Evolutionary conservation across 2,797 vertebrate species (phyloP).

Genomic region (Chloroceryle amazona): DNA sequence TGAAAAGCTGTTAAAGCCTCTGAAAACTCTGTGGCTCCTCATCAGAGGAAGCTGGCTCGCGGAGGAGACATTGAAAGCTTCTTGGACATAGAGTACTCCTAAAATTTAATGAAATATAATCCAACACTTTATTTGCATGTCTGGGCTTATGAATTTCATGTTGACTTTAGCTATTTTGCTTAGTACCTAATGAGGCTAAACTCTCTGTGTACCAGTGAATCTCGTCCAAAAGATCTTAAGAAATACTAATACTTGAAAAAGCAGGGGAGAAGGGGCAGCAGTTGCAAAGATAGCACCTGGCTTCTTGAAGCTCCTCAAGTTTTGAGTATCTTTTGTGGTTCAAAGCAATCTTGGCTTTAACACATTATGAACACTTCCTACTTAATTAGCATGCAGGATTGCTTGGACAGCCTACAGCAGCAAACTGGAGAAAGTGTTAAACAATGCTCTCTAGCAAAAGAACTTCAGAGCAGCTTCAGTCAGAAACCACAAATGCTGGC

Average conservation of each 20-base stretch:
- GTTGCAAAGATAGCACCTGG: not conserved
- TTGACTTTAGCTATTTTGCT: not conserved
- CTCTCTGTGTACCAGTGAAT: not conserved
- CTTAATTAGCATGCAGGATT: not conserved
- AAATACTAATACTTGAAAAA: not conserved
- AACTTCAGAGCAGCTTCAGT: not conserved
- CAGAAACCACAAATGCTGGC: not conserved
- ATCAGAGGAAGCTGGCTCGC: not conserved
- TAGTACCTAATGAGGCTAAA: not conserved
- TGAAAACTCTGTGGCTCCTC: not conserved
- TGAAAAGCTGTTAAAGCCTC: not conserved
- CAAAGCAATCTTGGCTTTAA: not conserved
- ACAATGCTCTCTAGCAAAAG: not conserved
- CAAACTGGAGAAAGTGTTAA: not conserved
- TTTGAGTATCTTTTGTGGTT: not conserved
- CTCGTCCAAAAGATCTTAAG: not conserved
- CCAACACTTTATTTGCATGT: not conserved
- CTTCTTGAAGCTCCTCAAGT: not conserved
- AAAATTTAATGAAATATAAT: conserved; percentile 13
- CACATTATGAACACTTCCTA: not conserved
- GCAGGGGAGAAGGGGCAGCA: not conserved
- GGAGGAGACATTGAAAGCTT: not conserved
- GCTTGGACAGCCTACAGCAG: not conserved
- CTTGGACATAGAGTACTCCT: not conserved
- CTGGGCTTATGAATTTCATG: not conserved